Conservation (phyloP, 2,113 vertebrate genomes). For the Gymnocephalus cernua region DNA sequence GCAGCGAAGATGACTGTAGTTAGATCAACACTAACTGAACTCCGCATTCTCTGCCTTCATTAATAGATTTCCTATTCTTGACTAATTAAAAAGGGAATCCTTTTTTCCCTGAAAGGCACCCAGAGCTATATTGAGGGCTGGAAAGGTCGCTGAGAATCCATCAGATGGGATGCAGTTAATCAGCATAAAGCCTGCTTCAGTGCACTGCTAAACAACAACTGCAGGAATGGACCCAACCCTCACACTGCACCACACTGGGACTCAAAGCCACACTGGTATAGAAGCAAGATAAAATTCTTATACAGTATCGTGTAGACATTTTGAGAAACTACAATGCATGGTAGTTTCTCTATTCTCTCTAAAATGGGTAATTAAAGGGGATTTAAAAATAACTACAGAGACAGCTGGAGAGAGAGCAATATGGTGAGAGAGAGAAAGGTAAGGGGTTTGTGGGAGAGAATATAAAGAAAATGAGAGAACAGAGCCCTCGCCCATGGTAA, state of each 20-base stretch:
- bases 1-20: slow-evolving; percentile 37
- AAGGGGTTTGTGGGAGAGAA: slow-evolving; percentile 35
- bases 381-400: slow-evolving; percentile 54
- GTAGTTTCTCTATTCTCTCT: slow-evolving; percentile 16
- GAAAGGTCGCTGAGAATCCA: slow-evolving; percentile 71
- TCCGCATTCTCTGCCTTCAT: slow-evolving; percentile 56
- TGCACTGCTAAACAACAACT: slow-evolving; percentile 70
- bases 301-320: slow-evolving; percentile 1
- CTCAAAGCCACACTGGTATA: not conserved
- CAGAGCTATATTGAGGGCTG: slow-evolving; percentile 58
- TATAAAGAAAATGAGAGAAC: slow-evolving; percentile 48
- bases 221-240: slow-evolving; percentile 42
- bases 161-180: slow-evolving; percentile 78
- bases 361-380: slow-evolving; percentile 35
- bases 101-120: slow-evolving; percentile 53
- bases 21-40: slow-evolving; percentile 41
- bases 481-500: slow-evolving; percentile 38
- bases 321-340: not conserved
- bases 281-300: not conserved
- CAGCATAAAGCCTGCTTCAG: slow-evolving; percentile 75
- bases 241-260: slow-evolving; percentile 36
- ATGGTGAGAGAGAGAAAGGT: slow-evolving; percentile 7
- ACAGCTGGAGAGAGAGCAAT: not conserved
- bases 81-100: slow-evolving; percentile 75
- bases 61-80: slow-evolving; percentile 76